phyloP scores from a whole-genome alignment of 2,113 vertebrate genomes.

The Corythoichthys intestinalis region DNA sequence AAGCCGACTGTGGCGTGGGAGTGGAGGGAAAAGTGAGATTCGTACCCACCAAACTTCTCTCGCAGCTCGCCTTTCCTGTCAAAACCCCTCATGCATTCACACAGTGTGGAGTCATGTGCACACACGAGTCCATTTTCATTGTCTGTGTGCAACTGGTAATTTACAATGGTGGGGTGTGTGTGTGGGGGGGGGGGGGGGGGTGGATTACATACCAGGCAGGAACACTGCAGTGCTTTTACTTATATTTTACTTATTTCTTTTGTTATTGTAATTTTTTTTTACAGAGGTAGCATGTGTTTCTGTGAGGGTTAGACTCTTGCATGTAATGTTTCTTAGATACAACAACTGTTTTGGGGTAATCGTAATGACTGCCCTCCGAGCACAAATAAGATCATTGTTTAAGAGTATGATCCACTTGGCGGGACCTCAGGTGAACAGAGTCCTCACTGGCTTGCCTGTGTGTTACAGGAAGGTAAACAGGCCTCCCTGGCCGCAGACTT shows the following conservation, averaged over 20 bases:
- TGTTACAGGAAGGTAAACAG: conserved; percentile 90
- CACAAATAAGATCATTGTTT: not conserved
- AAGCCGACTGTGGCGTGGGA: conserved; percentile 95
- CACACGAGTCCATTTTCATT: conserved; percentile 57
- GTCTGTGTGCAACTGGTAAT: conserved; percentile 21
- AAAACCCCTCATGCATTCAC: conserved; percentile 45
- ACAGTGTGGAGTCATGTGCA: conserved; percentile 23
- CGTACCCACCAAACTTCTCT: conserved; percentile 29
- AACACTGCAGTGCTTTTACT: not conserved
- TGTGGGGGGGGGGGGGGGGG: not conserved
- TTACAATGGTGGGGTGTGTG: not conserved
- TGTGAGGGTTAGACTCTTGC: not conserved
- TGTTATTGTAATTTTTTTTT: not conserved
- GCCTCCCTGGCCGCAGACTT: conserved; percentile 93
- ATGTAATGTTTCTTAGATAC: not conserved
- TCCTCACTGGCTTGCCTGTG: conserved; percentile 19
- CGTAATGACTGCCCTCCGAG: not conserved
- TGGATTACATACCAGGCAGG: not conserved
- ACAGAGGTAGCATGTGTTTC: not conserved
- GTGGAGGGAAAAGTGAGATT: conserved; percentile 96
- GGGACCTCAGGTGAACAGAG: conserved; percentile 15
- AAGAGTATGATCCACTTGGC: not conserved
- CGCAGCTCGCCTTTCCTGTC: conserved; percentile 57
- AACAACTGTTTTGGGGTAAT: not conserved
- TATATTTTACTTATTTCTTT: not conserved